A percentile compares a stretch with the other conserved stretches of the same genome.
Conservation (phyloP, 2,888 invertebrate genomes). For the Merodon equestris region DNA sequence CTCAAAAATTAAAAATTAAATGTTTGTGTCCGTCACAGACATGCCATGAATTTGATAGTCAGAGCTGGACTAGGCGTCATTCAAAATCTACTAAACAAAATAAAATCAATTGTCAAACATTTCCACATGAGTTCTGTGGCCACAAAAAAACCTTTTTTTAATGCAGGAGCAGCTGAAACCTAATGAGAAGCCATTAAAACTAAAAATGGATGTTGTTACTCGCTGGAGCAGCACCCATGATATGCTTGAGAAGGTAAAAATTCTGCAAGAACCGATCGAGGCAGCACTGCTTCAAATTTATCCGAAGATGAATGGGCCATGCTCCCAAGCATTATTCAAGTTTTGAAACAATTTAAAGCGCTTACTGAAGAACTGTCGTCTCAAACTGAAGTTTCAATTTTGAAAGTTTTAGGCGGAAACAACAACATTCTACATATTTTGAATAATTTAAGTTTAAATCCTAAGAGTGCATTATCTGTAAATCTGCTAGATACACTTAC, state of each 20-base stretch:
- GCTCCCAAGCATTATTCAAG: neutral
- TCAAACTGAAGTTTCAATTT: slow-evolving; percentile 13
- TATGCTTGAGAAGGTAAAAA: slow-evolving; percentile 25
- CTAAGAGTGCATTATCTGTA: neutral
- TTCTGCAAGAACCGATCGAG: slow-evolving; percentile 11
- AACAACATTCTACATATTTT: slow-evolving; percentile 5
- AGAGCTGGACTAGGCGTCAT: too few species aligned
- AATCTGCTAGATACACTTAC: slow-evolving; percentile 1
- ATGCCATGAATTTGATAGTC: too few species aligned
- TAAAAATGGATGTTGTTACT: slow-evolving; percentile 18
- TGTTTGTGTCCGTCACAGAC: too few species aligned
- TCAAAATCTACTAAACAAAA: too few species aligned
- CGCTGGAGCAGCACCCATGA: slow-evolving; percentile 21
- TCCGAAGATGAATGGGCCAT: slow-evolving; percentile 18
- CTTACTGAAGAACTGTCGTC: slow-evolving; percentile 17
- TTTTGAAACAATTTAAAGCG: slow-evolving; percentile 13
- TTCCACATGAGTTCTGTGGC: too few species aligned
- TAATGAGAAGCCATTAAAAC: slow-evolving; percentile 20
- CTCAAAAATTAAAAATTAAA: too few species aligned
- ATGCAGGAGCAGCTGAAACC: too few species aligned
- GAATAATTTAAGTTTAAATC: neutral
- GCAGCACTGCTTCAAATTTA: slow-evolving; percentile 11
- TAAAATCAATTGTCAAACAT: too few species aligned
- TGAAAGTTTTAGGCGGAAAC: slow-evolving; percentile 13
- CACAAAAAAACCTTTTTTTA: too few species aligned